Percentiles rank a stretch among this genome's conserved stretches.
Conservation (phyloP, 2,113 vertebrate genomes). For the Perognathus longimembris region DNA sequence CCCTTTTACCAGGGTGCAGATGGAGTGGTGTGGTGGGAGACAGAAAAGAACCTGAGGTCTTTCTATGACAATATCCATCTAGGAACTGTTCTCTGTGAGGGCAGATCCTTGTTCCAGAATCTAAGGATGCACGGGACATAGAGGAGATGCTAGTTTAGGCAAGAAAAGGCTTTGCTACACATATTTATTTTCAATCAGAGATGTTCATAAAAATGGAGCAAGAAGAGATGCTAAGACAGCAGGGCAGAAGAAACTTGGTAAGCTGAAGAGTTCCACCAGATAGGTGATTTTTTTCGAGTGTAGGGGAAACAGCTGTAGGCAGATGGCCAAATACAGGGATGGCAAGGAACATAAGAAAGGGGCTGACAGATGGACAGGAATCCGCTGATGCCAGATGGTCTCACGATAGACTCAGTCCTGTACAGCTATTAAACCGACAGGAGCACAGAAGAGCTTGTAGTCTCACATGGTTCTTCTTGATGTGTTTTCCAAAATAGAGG, state of each 20-base stretch:
- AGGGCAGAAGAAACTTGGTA: not conserved
- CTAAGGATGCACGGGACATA: not conserved
- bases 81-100: not conserved
- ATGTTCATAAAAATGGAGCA: not conserved
- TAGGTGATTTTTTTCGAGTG: not conserved
- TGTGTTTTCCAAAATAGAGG: not conserved
- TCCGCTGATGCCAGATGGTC: conserved; percentile 1
- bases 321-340: not conserved
- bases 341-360: not conserved
- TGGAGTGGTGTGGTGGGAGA: not conserved
- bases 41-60: not conserved
- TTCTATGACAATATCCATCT: not conserved
- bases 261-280: not conserved
- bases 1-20: not conserved
- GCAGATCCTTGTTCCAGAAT: not conserved
- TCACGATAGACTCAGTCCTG: not conserved
- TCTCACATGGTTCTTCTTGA: not conserved
- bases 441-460: not conserved
- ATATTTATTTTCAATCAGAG: not conserved
- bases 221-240: not conserved
- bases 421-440: not conserved
- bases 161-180: not conserved
- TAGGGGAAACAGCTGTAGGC: not conserved
- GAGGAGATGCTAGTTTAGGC: not conserved
- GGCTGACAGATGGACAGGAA: not conserved